Evolutionary conservation across 2,797 vertebrate genomes (phyloP).

Genomic region (Erithacus rubecula): DNA sequence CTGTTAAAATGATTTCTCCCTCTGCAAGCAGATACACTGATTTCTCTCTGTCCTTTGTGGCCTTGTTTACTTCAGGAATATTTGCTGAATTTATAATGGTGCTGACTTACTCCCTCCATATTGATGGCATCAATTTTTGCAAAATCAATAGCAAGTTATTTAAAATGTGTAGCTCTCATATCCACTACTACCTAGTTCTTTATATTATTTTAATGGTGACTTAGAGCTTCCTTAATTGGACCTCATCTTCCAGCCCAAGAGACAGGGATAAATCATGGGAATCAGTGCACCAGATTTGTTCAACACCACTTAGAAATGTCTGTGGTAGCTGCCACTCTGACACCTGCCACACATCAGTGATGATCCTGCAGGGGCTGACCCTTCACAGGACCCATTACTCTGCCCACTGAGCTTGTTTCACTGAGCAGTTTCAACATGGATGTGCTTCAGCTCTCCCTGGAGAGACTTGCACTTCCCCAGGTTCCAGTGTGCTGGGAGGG

Average conservation of each 20-base stretch:
- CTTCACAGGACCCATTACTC: neutral
- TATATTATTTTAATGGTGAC: conserved; percentile 14
- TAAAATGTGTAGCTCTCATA: conserved; percentile 17
- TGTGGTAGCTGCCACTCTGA: neutral
- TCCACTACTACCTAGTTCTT: neutral
- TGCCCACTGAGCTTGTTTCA: neutral
- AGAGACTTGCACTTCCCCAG: neutral
- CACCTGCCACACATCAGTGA: neutral
- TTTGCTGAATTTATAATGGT: conserved; percentile 24
- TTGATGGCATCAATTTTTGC: neutral
- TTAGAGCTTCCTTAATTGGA: conserved; percentile 13
- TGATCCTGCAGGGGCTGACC: neutral
- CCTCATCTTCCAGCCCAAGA: neutral
- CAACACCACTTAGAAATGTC: neutral
- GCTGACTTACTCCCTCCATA: conserved; percentile 33
- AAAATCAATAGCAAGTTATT: conserved; percentile 52
- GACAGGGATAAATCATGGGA: neutral
- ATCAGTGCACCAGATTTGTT: neutral
- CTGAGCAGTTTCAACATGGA: neutral
- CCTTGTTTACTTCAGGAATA: conserved; percentile 39
- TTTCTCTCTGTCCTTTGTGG: neutral
- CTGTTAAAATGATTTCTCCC: neutral
- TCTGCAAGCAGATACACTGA: neutral
- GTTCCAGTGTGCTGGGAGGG: neutral
- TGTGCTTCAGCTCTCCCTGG: neutral